A percentile compares a stretch with the other conserved stretches of the same genome.
These are phyloP conservation scores for Calcarius ornatus DNA, from an alignment of 2,113 vertebrate genomes.

Conservation along the genomic window DNA sequence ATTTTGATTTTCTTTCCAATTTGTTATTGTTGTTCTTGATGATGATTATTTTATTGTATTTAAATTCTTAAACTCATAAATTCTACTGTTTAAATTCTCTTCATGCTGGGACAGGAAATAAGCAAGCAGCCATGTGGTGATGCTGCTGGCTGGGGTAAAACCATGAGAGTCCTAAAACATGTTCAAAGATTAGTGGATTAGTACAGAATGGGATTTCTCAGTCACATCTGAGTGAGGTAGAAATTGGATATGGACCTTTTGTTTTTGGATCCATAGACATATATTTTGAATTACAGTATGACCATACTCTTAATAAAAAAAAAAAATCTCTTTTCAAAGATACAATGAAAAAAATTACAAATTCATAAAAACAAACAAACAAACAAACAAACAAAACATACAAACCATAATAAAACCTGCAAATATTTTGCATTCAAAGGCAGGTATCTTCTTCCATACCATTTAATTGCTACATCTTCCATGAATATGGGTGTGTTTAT, in stretches of 20 bases:
- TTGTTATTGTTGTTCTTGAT: background rate
- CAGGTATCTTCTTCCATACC: background rate
- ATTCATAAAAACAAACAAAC: background rate
- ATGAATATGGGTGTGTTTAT: background rate
- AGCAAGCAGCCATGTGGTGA: background rate
- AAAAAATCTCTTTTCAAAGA: background rate
- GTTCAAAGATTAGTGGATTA: background rate
- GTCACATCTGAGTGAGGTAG: background rate
- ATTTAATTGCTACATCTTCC: background rate
- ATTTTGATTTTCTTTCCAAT: background rate
- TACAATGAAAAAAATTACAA: background rate
- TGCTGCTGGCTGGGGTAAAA: background rate
- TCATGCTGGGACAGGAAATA: background rate
- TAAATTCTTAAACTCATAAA: background rate
- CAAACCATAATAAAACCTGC: fast-evolving
- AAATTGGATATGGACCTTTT: background rate
- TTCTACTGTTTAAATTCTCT: background rate
- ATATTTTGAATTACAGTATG: background rate
- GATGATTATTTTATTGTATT: background rate
- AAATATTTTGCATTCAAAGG: background rate
- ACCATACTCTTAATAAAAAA: background rate
- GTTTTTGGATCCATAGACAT: background rate
- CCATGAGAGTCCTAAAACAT: background rate
- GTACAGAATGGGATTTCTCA: fast-evolving
- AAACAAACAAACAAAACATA: background rate